These are phyloP conservation scores for Xestia sexstrigata DNA, from an alignment of 2,888 invertebrate genomes.

Conservation along the genomic window DNA sequence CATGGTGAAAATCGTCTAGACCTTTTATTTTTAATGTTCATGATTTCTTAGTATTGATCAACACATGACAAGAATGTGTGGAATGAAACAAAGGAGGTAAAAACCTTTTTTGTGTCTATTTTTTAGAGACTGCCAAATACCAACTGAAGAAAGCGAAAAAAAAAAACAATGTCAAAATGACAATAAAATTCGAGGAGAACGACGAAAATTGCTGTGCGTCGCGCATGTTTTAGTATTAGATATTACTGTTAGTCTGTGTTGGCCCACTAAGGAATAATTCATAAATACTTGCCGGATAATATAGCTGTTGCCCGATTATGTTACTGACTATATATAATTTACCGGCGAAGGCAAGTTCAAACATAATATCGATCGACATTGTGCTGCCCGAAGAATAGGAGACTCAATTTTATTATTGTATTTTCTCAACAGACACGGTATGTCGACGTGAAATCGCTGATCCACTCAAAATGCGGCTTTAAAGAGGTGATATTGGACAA, in stretches of 20 bases:
- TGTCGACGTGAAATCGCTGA: constrained; percentile 70
- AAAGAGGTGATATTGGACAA: constrained; percentile 74
- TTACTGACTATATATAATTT: constrained; percentile 58
- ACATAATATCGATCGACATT: constrained; percentile 3
- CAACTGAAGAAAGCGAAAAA: no score
- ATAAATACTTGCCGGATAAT: constrained; percentile 6
- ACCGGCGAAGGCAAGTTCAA: constrained; percentile 34
- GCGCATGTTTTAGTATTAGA: no score
- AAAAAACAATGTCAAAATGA: no score
- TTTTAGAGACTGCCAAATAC: no score
- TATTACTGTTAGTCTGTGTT: background rate
- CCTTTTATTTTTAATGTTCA: no score
- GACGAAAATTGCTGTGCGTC: no score
- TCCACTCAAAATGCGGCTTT: constrained; percentile 72
- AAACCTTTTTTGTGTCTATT: no score
- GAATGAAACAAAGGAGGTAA: no score
- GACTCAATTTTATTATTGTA: background rate
- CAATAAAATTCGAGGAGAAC: no score
- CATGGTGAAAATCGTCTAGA: no score
- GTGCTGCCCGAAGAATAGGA: background rate
- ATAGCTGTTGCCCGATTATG: constrained; percentile 20
- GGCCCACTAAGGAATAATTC: background rate
- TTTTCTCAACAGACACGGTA: constrained; percentile 64
- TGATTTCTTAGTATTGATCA: no score
- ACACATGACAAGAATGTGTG: no score